phyloP scores from a whole-genome alignment of 2,113 vertebrate species.

The Carassius carassius region DNA sequence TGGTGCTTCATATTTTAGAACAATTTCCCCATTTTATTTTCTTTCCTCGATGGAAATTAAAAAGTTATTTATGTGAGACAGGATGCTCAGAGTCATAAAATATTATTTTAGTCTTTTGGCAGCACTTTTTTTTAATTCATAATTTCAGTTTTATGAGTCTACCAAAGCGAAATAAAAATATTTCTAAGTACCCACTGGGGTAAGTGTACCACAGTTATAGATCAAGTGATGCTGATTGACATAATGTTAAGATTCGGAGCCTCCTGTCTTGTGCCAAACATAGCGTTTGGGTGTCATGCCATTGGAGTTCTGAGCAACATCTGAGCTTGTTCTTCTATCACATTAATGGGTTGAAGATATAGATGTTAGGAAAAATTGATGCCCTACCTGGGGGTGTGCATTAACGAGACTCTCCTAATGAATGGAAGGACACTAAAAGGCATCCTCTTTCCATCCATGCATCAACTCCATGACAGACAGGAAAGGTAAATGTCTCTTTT shows the following conservation, averaged over 20 bases:
- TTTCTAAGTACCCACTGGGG: background rate
- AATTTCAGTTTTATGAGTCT: background rate
- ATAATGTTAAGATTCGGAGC: background rate
- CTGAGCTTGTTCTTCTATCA: slow-evolving; percentile 45
- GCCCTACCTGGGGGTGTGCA: slow-evolving; percentile 30
- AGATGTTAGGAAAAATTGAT: slow-evolving; percentile 49
- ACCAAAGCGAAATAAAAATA: background rate
- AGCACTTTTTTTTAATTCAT: background rate
- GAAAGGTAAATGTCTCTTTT: slow-evolving; percentile 40
- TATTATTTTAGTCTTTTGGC: background rate
- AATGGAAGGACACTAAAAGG: slow-evolving; percentile 54
- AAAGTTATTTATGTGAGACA: background rate
- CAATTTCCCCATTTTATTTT: background rate
- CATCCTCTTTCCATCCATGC: slow-evolving; percentile 38
- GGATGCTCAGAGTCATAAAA: background rate
- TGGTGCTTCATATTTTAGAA: background rate
- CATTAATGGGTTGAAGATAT: slow-evolving; percentile 39
- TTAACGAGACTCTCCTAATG: slow-evolving; percentile 56
- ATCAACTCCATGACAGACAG: slow-evolving; percentile 41
- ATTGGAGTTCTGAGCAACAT: slow-evolving; percentile 8
- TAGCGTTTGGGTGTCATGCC: slow-evolving; percentile 39
- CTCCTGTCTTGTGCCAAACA: background rate
- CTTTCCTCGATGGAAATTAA: background rate
- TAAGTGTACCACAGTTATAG: background rate
- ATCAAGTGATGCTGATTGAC: slow-evolving; percentile 5